Evolutionary conservation across 1,140 invertebrate genomes (phyloP).

Genomic region (Daktulosphaira vitifoliae): DNA sequence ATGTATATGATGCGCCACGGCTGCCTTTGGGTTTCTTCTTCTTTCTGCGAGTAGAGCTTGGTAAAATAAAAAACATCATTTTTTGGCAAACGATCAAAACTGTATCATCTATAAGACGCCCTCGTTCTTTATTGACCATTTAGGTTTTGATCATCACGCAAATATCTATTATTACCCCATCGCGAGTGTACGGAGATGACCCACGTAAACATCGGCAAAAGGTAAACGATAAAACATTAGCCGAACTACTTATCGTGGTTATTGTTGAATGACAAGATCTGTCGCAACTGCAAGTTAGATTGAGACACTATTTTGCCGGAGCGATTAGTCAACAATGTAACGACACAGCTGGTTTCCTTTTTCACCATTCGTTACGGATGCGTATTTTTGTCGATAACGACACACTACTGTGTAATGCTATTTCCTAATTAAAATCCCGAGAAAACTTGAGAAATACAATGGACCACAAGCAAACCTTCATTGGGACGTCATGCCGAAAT

Average conservation of each 20-base stretch:
- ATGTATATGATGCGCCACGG: not conserved
- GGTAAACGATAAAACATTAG: not conserved
- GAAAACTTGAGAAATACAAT: not conserved
- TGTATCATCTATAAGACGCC: not conserved
- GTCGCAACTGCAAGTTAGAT: not conserved
- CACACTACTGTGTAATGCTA: not conserved
- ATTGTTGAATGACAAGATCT: not conserved
- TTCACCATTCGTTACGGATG: slow-evolving; percentile 1
- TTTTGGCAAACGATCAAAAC: slow-evolving; percentile 19
- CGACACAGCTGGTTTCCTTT: slow-evolving; percentile 9
- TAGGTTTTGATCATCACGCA: not conserved
- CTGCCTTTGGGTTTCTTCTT: slow-evolving; percentile 11
- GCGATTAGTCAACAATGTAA: not conserved
- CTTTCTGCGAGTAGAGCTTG: not conserved
- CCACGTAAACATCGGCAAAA: not conserved
- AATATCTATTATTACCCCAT: not conserved
- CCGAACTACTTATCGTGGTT: not conserved
- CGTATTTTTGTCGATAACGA: not conserved
- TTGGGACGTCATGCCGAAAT: too few species aligned
- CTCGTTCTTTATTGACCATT: too few species aligned
- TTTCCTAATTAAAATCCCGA: slow-evolving; percentile 9
- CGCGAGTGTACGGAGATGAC: not conserved
- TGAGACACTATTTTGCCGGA: not conserved
- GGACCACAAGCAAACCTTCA: not conserved
- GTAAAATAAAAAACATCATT: not conserved